Base-by-base conservation (phyloP, 1,140 invertebrate species). In the Diabrotica undecimpunctata region DNA sequence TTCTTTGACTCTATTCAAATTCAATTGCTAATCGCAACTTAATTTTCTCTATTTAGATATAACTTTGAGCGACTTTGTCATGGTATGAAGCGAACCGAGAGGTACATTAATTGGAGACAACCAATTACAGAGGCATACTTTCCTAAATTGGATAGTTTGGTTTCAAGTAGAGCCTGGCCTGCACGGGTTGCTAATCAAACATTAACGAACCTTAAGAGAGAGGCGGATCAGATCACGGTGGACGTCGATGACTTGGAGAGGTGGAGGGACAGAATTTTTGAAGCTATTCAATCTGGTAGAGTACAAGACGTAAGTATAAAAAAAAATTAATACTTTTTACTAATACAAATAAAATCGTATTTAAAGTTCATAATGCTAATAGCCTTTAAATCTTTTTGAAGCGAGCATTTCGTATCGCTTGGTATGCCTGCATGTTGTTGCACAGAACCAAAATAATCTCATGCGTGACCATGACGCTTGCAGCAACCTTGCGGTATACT, bases 231-330 rank as follows among this genome's bases (percentile, higher is more conserved):
- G 72, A 81, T 91, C 39, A 79, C 79, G 55, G 79, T 85, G 52
- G 90, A 92, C 66, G 79, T 94, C 6, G 79, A 84, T 3, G 84
- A 90, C 70, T 51, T 94, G 69, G 87, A 90, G 71, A 83, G 85
- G 52, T 94, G 90, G 90, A 81, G 88, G 3, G 88, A 91, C 70
- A 82, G 91, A 25, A 88, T 94, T 68, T 82, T 85, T 25, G 85
- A 89, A 54, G 91, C 90, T 10, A 89, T 94, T 59, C 86, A 91
- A 54, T 84, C 84, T 37, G 88, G 87, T 46, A 77, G 82, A 37
- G 83, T 89, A 9, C 66, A 78, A 35, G 73, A 84, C 76, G 57
- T 59, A 59, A 41, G 57, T 59, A 25, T 25, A 25, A 25, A 25
- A 25, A 25, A 25, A n/a, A n/a, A n/a, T n/a, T 25, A 25, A 2